phyloP scores from a whole-genome alignment of 2,113 vertebrate genomes.

The Hyperoodon ampullatus region DNA sequence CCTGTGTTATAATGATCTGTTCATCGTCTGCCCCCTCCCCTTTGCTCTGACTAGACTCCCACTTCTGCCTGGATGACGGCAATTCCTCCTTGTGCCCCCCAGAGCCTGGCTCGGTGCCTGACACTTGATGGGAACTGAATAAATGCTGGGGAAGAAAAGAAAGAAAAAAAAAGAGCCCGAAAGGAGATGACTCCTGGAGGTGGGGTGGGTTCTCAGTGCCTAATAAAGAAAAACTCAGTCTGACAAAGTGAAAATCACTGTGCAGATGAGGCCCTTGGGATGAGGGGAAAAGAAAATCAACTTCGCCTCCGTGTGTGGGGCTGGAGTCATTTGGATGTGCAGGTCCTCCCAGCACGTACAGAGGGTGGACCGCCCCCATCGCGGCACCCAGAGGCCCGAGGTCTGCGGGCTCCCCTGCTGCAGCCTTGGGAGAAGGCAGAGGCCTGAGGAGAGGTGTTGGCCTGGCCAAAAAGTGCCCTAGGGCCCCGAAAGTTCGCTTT shows the following conservation, averaged over 20 bases:
- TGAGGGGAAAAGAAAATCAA: background rate
- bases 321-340: background rate
- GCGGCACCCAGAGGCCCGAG: background rate
- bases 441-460: background rate
- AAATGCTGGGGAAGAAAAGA: background rate
- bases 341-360: background rate
- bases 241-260: background rate
- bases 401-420: fast-evolving
- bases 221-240: background rate
- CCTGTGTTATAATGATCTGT: background rate
- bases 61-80: background rate
- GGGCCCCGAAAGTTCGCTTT: background rate
- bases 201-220: background rate
- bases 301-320: fast-evolving
- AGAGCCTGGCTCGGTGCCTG: constrained; percentile 14
- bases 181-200: background rate
- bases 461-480: background rate
- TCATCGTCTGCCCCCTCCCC: background rate
- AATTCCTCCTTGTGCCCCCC: background rate
- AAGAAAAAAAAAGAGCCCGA: background rate
- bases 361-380: background rate
- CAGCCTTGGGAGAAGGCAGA: background rate
- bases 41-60: background rate
- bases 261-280: background rate
- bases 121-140: background rate